Evolutionary conservation across 2,888 invertebrate genomes (phyloP), one percentile per base, ranked within the genome.

Genomic region (Sialis lutaria): DNA sequence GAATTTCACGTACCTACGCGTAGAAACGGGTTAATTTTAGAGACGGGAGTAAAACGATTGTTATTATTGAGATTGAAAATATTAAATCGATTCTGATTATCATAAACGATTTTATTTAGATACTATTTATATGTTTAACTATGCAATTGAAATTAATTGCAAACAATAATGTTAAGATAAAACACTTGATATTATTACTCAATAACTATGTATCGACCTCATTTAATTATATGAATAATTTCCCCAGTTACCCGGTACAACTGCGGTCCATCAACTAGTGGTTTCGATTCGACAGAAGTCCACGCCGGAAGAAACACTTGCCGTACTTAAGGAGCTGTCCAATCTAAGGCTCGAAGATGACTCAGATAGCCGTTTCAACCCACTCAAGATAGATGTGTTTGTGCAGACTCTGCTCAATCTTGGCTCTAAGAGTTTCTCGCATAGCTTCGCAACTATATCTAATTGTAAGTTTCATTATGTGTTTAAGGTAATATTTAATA

Each of bases 391-490:
- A 45, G 95, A 96, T 60, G 90, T 97, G 0, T 96, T 96, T 61
- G 88, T 92, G 9, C 92, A 95, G 60, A 92, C 92, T 0, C 64
- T 98, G 45, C 73, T 98, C 5, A 87, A 91, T 63, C 71, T 96
- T 49, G 97, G 95, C 35, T 87, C 88, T 45, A 98, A 97, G 67
- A 95, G 96, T 55, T 93, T 97, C 63, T 95, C 95, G 50, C 98
- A 98, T 62, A 91, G 93, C 56, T 96, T 97, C 65, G 93, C 97
- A 5, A 97, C 95, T n/a, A 87, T 98, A 53, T 91, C 93, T 40
- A 97, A 96, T 72, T 97, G 88, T 59, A 97, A 96, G 72, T 97
- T 88, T 59, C 87, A 88, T 65, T 79, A 84, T 61, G 90, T 90
- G 3, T 88, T 90, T 58, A 88, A 89, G 74, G 88, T 86, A 56